phyloP scores from a whole-genome alignment of 2,888 invertebrate genomes.

The Blera fallax region DNA sequence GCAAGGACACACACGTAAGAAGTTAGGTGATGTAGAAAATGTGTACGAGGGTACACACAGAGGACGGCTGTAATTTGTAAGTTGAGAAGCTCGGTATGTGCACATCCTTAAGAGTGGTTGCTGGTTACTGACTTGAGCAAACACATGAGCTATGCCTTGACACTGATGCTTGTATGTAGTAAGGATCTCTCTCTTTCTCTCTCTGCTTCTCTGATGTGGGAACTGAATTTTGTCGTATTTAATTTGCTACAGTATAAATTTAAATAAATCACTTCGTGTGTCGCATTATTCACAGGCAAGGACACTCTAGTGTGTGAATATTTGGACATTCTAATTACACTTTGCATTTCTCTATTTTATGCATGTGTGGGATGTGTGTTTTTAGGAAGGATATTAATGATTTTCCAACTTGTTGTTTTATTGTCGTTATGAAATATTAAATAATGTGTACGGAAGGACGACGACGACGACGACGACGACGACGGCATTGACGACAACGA shows the following conservation, averaged over 20 bases:
- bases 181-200: background rate
- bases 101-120: slow-evolving; percentile 65
- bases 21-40: slow-evolving; percentile 37
- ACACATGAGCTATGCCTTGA: slow-evolving; percentile 41
- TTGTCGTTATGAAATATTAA: slow-evolving; percentile 52
- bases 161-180: slow-evolving; percentile 4
- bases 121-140: slow-evolving; percentile 56
- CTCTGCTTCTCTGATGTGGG: background rate
- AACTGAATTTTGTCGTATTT: slow-evolving; percentile 45
- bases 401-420: slow-evolving; percentile 59
- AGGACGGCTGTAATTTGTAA: slow-evolving; percentile 50
- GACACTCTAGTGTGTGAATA: slow-evolving; percentile 63
- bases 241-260: slow-evolving; percentile 63
- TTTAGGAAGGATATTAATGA: slow-evolving; percentile 26
- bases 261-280: slow-evolving; percentile 63
- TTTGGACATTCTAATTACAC: slow-evolving; percentile 74
- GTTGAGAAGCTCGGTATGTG: slow-evolving; percentile 54
- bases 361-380: background rate
- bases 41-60: slow-evolving; percentile 12
- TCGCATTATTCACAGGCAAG: slow-evolving; percentile 61
- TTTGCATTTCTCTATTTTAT: slow-evolving; percentile 27
- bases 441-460: slow-evolving; percentile 12
- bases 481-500: background rate
- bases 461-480: background rate
- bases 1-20: background rate